These are phyloP conservation scores for Flabesymbios commensalis DNA, from an alignment of 2,888 invertebrate genomes.

Conservation along the genomic window DNA sequence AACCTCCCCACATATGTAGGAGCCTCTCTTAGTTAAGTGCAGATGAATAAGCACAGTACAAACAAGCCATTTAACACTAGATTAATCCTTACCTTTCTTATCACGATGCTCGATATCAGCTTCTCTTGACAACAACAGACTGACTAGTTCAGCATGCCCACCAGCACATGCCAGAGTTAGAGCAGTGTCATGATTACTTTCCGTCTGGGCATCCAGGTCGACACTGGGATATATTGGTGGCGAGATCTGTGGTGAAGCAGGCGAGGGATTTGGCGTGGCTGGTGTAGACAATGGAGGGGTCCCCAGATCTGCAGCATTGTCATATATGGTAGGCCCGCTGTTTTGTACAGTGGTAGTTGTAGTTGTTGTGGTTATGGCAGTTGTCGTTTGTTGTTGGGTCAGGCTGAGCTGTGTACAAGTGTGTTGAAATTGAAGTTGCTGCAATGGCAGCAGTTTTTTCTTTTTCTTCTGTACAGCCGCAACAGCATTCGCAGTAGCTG, in stretches of 20 bases:
- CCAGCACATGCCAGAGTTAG: conserved; percentile 96
- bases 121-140: conserved; percentile 85
- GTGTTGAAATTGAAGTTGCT: conserved; percentile 28
- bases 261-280: conserved; percentile 48
- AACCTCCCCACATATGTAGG: no score
- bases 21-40: no score
- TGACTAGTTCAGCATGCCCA: conserved; percentile 88
- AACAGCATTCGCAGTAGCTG: no score
- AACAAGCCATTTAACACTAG: no score
- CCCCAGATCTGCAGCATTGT: conserved; percentile 37
- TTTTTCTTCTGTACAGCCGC: background rate
- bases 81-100: conserved; percentile 75
- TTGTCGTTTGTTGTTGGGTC: conserved; percentile 15
- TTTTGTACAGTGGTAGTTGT: conserved; percentile 9
- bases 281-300: conserved; percentile 50
- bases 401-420: conserved; percentile 5
- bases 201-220: conserved; percentile 96
- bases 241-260: conserved; percentile 43
- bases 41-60: no score
- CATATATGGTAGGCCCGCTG: conserved; percentile 9
- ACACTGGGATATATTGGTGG: conserved; percentile 63
- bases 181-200: conserved; percentile 98
- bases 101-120: conserved; percentile 98
- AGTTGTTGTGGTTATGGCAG: conserved; percentile 8
- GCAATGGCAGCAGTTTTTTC: conserved; percentile 13